Evolutionary conservation across 2,888 invertebrate genomes (phyloP), one percentile per base, ranked within the genome.

Genomic region (Heteropelma amictum): DNA sequence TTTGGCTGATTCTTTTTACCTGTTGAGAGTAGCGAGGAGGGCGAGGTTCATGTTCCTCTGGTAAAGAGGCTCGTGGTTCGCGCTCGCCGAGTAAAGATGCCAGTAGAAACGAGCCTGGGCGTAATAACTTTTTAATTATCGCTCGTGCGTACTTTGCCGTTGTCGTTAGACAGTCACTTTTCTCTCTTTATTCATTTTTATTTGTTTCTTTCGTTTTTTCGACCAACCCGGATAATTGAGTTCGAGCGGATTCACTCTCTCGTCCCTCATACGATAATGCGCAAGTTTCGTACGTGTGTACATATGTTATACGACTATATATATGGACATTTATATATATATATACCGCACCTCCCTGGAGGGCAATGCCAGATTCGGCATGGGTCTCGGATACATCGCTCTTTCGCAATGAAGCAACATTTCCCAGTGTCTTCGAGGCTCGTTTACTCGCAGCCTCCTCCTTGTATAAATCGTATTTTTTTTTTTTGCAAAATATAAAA

Each of bases 81-180:
- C 75, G 47, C 73, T 78, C 35, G 79, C 65, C 23, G 76, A 69
- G 77, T 81, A 83, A 67, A 83, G 74, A 71, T 82, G 78, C 83
- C 82, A 81, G 79, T 83, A 81, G 79, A 83, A 83, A 69, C 81
- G 81, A 65, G 80, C 80, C 83, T 83, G 79, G 30, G 71, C 58
- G 79, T 79, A 79, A 77, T 78, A 81, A 79, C 75, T 77, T 77
- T 77, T 77, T 75, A 77, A 75, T 77, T 77, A 77, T 77, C 73
- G 71, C 71, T 63, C 61, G 58, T 67, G 14, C 6, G 64, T 47
- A 68, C 45, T 42, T n/a, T n/a, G n/a, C 38, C 35, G 28, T 51
- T 33, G 42, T 30, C 23, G 28, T 60, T 4, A 33, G 19, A n/a
- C n/a, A n/a, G 1, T 33, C 26, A 10, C 30, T 49, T 26, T 35